Base-by-base conservation (phyloP, 2,888 invertebrate species). In the Heteropelma amictum region DNA sequence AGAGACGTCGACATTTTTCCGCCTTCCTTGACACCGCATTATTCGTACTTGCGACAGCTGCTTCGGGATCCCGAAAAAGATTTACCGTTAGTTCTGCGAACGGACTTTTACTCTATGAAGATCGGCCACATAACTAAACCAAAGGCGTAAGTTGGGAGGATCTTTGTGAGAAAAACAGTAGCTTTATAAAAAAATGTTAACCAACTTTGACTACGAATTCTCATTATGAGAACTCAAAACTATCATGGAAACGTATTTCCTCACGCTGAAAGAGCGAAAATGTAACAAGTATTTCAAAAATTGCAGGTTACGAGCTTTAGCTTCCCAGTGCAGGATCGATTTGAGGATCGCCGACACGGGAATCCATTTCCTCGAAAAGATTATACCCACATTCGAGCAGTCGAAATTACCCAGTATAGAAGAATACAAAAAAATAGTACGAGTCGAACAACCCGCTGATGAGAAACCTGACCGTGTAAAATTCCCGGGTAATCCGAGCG, bases 11-110 rank as follows among this genome's bases (percentile, higher is more conserved):
- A 81, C 6, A 28, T 77, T 19, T 88, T 89, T 77, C 19, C 79
- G 19, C 82, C 88, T 4, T 87, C 89, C 2, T 56, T 86, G 4
- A 89, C 87, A 6, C 87, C 89, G 1, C 79, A 84, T 51, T 68
- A 82, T 58, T 85, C 86, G 7, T 86, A 88, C 58, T 77, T 87
- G 38, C 79, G 84, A 72, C 79, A 85, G 58, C 61, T 88, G 19
- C 38, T 85, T 35, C 67, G 82, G 6, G 51, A 87, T 79, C 79
- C 83, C 1, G 60, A 78, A 0, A 77, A 80, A 10, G 81, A 84
- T 49, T 30, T 86, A 10, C 86, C 88, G 4, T 72, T 58, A 38
- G 74, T 84, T 64, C 72, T 87, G 2, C 78, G 47, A 56, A 79
- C 69, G 0, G 83, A 88, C 64, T 89, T 88, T 70, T 77, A 74